Conservation (phyloP, 2,888 invertebrate genomes). For the Cataglyphis altisquamis region DNA sequence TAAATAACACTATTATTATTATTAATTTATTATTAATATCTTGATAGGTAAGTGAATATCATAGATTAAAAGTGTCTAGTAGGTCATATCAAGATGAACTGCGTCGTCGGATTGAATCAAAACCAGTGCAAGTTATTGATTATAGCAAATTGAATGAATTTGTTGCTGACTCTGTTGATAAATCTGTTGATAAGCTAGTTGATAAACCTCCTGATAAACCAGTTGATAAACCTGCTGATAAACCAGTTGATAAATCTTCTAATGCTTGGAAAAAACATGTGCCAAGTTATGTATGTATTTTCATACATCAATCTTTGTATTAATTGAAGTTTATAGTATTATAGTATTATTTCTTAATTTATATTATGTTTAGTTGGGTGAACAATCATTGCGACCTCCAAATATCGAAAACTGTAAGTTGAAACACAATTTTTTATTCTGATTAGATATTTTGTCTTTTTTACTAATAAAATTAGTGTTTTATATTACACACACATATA, state of each 20-base stretch:
- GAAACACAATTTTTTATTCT: conserved; percentile 16
- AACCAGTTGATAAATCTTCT: neutral
- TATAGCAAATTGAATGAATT: conserved; percentile 47
- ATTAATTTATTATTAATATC: neutral
- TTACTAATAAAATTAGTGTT: neutral
- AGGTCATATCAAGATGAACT: conserved; percentile 71
- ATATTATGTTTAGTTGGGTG: conserved; percentile 55
- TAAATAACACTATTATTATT: neutral
- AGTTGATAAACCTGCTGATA: neutral
- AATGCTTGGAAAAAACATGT: neutral
- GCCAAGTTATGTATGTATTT: conserved; percentile 17
- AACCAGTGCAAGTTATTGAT: conserved; percentile 69
- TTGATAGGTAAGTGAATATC: conserved; percentile 67
- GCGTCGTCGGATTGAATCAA: conserved; percentile 60
- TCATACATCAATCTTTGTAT: conserved; percentile 10
- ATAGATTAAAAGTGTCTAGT: conserved; percentile 72
- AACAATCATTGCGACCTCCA: conserved; percentile 68
- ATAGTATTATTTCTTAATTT: conserved; percentile 25
- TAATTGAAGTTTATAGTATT: conserved; percentile 11
- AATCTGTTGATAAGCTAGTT: neutral
- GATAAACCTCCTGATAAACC: neutral
- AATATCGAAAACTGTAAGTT: conserved; percentile 67
- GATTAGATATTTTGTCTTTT: neutral
- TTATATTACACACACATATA: neutral
- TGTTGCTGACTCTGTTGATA: neutral